Evolutionary conservation across 2,797 vertebrate genomes (phyloP).

Genomic region (Xenopus petersii): DNA sequence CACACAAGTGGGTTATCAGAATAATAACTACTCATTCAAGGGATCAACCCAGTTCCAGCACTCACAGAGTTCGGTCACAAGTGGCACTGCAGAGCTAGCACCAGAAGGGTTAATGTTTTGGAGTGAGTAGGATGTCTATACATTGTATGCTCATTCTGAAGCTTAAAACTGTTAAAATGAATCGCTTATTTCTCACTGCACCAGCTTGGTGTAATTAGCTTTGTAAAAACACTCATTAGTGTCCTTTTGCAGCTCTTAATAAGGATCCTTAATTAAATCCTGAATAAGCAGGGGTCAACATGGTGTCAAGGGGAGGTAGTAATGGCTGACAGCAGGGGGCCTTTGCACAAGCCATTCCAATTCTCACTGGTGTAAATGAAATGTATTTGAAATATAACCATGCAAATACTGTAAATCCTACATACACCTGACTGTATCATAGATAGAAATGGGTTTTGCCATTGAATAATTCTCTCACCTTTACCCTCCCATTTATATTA

Average conservation of each 20-base stretch:
- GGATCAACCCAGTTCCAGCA: no score
- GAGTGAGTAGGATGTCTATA: neutral
- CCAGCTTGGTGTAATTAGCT: constrained; percentile 70
- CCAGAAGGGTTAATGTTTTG: neutral
- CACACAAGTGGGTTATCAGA: no score
- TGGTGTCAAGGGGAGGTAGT: constrained; percentile 59
- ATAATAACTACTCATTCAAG: no score
- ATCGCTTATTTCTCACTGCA: constrained; percentile 31
- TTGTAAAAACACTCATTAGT: constrained; percentile 72
- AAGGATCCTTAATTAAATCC: constrained; percentile 83
- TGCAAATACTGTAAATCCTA: no score
- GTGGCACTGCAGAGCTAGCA: no score
- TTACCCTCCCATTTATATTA: no score
- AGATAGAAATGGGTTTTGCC: no score
- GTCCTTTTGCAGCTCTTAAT: constrained; percentile 78
- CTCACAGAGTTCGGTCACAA: no score
- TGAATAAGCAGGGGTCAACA: constrained; percentile 74
- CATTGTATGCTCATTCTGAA: neutral
- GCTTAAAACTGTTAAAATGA: constrained; percentile 28
- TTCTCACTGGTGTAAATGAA: neutral
- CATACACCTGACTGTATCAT: no score
- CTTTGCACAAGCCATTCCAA: neutral
- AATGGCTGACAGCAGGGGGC: constrained; percentile 29
- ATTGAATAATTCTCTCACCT: no score
- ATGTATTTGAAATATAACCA: neutral